Conservation (phyloP, 23 tunicate genomes). For the Oikopleura vanhoeffeni region DNA sequence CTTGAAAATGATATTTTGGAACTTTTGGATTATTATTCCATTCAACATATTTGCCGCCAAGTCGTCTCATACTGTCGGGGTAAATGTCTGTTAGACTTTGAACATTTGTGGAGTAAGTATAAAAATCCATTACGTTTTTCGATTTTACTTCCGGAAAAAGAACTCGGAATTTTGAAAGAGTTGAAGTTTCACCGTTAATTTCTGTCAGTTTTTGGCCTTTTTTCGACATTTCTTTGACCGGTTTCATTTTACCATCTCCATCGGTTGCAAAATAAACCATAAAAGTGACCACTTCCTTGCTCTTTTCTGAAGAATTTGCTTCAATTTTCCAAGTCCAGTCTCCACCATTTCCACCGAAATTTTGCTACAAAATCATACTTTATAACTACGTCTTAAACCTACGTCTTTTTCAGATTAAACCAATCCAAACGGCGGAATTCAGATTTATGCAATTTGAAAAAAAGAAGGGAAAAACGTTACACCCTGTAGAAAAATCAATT, state of each 20-base stretch:
- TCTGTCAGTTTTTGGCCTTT: constrained; percentile 17
- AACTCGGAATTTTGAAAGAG: not conserved
- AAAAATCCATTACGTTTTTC: too few species aligned
- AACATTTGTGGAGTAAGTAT: too few species aligned
- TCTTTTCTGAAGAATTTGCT: not conserved
- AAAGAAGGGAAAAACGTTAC: too few species aligned
- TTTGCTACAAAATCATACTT: too few species aligned
- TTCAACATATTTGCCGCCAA: constrained; percentile 21
- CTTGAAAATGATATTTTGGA: constrained; percentile 27
- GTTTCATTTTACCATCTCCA: constrained; percentile 31
- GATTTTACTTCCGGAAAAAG: too few species aligned
- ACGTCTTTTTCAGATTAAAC: too few species aligned
- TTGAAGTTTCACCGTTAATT: constrained; percentile 25
- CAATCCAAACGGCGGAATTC: too few species aligned
- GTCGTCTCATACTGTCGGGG: constrained; percentile 33
- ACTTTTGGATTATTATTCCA: constrained; percentile 17
- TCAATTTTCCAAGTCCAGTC: constrained; percentile 80
- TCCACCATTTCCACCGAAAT: constrained; percentile 96
- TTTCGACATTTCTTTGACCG: not conserved
- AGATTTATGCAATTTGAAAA: too few species aligned
- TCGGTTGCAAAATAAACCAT: constrained; percentile 88
- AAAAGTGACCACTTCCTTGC: not conserved
- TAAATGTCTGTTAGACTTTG: constrained; percentile 22
- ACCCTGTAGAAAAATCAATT: too few species aligned
- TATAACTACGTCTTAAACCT: too few species aligned